A percentile compares a stretch with the other conserved stretches of the same genome.
These are phyloP conservation scores for Myripristis murdjan DNA, from an alignment of 2,797 vertebrate species.

Conservation along the genomic window DNA sequence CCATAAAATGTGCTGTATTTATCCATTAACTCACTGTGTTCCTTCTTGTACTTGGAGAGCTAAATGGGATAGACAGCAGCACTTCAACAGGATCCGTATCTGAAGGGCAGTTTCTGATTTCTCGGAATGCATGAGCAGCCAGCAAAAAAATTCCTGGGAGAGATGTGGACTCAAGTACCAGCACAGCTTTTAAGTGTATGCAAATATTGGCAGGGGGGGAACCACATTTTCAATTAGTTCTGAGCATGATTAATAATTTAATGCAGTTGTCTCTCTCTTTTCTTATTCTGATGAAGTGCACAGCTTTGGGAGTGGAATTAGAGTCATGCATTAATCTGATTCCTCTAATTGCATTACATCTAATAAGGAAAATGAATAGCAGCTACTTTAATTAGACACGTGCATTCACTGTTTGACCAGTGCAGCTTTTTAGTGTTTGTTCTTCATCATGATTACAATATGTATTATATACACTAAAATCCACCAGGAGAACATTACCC, in stretches of 20 bases:
- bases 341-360: conserved; percentile 36
- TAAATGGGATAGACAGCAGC: neutral
- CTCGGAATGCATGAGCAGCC: conserved; percentile 1
- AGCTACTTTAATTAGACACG: conserved; percentile 33
- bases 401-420: neutral
- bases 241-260: conserved; percentile 59
- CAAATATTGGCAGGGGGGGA: conserved; percentile 50
- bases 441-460: neutral
- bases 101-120: neutral
- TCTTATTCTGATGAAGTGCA: conserved; percentile 24
- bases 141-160: neutral
- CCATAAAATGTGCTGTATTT: conserved; percentile 1
- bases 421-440: neutral
- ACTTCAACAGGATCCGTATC: conserved; percentile 13
- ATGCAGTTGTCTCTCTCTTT: conserved; percentile 18
- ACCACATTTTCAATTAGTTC: conserved; percentile 51
- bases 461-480: neutral
- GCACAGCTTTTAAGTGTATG: conserved; percentile 13
- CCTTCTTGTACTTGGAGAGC: conserved; percentile 4
- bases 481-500: neutral
- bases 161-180: conserved; percentile 12
- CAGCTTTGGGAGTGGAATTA: conserved; percentile 38
- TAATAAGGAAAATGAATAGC: conserved; percentile 43
- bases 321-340: conserved; percentile 46
- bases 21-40: neutral